Evolutionary conservation across 2,888 invertebrate genomes (phyloP).

Genomic region (Chrysodeixis includens): DNA sequence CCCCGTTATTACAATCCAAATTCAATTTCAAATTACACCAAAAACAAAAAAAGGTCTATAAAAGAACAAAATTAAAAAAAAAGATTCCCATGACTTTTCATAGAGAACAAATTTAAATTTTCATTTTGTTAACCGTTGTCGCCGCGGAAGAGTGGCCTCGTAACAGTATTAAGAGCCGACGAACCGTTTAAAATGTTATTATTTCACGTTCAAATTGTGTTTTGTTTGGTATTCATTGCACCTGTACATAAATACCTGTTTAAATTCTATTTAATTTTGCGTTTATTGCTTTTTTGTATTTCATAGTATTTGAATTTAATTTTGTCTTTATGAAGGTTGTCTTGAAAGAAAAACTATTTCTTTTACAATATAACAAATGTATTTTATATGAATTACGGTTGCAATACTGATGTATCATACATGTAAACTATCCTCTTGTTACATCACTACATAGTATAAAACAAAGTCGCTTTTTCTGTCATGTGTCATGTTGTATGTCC

Average conservation of each 20-base stretch:
- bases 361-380: no score
- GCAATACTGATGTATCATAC: no score
- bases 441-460: no score
- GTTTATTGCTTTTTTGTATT: not conserved
- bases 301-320: not conserved
- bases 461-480: no score
- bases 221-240: slow-evolving; percentile 41
- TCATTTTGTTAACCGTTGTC: slow-evolving; percentile 32
- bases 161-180: slow-evolving; percentile 60
- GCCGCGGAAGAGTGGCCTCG: slow-evolving; percentile 26
- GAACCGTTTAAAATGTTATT: slow-evolving; percentile 62
- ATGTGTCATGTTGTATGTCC: no score
- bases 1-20: not conserved
- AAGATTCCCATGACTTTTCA: slow-evolving; percentile 23
- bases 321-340: not conserved
- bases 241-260: slow-evolving; percentile 17
- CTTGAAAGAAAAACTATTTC: not conserved
- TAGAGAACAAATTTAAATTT: slow-evolving; percentile 25
- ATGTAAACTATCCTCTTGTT: no score
- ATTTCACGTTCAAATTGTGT: slow-evolving; percentile 45
- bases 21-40: not conserved
- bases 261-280: not conserved
- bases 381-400: no score
- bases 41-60: slow-evolving; percentile 16
- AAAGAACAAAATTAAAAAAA: slow-evolving; percentile 23